phyloP scores from a whole-genome alignment of 2,888 invertebrate genomes.

The Eubasilissa splendida region DNA sequence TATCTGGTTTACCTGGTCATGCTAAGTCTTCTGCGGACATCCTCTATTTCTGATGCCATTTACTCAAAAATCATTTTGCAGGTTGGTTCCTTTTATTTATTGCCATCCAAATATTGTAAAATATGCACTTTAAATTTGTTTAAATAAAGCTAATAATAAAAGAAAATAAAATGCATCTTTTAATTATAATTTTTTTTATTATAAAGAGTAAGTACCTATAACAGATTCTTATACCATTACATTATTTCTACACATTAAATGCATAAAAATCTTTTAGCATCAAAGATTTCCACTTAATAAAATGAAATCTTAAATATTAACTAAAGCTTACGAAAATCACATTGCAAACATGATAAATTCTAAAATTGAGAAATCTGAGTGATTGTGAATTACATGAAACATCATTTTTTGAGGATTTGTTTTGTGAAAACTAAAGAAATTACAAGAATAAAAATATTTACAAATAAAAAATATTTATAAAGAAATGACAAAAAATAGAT shows the following conservation, averaged over 20 bases:
- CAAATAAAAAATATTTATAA: neutral
- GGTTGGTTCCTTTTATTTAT: neutral
- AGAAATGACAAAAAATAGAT: no score
- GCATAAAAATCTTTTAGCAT: neutral
- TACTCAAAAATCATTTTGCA: no score
- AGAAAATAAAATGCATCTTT: neutral
- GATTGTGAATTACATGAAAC: neutral
- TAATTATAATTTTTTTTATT: slow-evolving; percentile 22
- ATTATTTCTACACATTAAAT: neutral
- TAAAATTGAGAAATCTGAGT: neutral
- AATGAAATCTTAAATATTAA: slow-evolving; percentile 26
- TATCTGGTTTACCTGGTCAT: no score
- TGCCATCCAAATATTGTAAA: neutral
- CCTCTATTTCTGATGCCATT: no score
- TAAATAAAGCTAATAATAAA: slow-evolving; percentile 4
- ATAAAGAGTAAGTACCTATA: slow-evolving; percentile 27
- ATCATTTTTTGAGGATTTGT: neutral
- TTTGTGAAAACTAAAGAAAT: neutral
- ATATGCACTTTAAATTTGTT: slow-evolving; percentile 1
- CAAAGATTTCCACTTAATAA: neutral
- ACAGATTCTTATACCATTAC: neutral
- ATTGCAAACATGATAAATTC: slow-evolving; percentile 21
- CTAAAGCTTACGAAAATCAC: slow-evolving; percentile 42
- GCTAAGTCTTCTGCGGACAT: no score
- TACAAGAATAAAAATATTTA: neutral